Percentiles rank a stretch among this genome's conserved stretches.
These are phyloP conservation scores for Leuctra nigra DNA, from an alignment of 2,888 invertebrate species.

Conservation along the genomic window DNA sequence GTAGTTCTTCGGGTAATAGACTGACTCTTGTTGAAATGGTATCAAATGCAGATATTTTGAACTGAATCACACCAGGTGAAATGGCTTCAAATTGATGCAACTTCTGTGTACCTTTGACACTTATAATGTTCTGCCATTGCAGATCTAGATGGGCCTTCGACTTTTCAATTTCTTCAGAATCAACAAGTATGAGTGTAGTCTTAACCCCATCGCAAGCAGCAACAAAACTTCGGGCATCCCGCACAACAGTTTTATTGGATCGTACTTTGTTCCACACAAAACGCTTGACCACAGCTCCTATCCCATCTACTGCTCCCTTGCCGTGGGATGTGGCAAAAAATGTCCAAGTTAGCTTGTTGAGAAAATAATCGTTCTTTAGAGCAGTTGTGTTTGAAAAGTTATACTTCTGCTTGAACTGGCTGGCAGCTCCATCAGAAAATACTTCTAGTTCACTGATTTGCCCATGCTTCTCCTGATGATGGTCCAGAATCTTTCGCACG, in stretches of 20 bases:
- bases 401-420: background rate
- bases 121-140: background rate
- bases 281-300: background rate
- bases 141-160: background rate
- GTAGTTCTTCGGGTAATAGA: background rate
- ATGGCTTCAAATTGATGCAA: background rate
- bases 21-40: no score
- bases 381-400: background rate
- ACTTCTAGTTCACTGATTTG: background rate
- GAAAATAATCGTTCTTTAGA: no score
- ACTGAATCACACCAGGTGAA: background rate
- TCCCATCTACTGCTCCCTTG: background rate
- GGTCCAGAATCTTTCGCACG: background rate
- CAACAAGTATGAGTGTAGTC: background rate
- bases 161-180: background rate
- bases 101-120: conserved; percentile 1
- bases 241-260: background rate
- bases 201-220: background rate
- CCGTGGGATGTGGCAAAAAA: conserved; percentile 3
- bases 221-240: background rate
- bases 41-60: background rate
- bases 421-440: background rate
- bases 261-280: background rate
- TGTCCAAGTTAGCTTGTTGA: background rate
- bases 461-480: background rate